Base-by-base conservation (phyloP, 1,140 invertebrate genomes). In the Drosophila cardini region DNA sequence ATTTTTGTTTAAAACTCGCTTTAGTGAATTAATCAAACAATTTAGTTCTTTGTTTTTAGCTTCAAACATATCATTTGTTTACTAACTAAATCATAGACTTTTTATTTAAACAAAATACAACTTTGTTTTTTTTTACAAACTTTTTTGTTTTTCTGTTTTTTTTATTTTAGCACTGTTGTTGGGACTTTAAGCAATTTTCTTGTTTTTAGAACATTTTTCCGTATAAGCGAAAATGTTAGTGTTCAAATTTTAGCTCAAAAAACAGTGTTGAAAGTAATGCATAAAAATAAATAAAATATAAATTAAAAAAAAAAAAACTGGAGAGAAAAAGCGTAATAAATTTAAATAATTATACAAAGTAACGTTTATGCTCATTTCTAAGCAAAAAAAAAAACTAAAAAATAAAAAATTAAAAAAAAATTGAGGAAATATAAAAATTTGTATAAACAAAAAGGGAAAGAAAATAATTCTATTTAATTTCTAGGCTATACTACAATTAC, bases 41-140 rank as follows among this genome's bases (percentile, higher is more conserved):
- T 73, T 76, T 83, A 56, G 52, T 80, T 79, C 21, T 56, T 18
- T 42, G 48, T 50, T 50, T 50, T 52, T 83, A 72, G 76, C 78
- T 80, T 71, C 38, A 32, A 83, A 89, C 84, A 89, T 89, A 80
- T 89, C 77, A 84, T 89, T 89, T 87, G 70, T 77, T 89, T 56
- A 57, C 45, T 77, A 71, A 65, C 64, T 75, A 80, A 77, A 80
- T 56, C 61, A 76, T 60, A 60, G n/a, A 16, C 60, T 52, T 63
- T 45, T 78, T 67, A 26, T 62, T 71, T 70, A 53, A 18, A 53
- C n/a, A 53, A 16, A 53, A 15, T 53, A 26, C 21, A 26, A 26
- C 21, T 36, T 9, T 53, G 36, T 15, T 36, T 53, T 53, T 36
- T 53, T 34, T 34, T 34, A 26, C 21, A 26, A 26, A 26, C 1